phyloP scores from a whole-genome alignment of 2,113 vertebrate species.

The Poicephalus gulielmi region DNA sequence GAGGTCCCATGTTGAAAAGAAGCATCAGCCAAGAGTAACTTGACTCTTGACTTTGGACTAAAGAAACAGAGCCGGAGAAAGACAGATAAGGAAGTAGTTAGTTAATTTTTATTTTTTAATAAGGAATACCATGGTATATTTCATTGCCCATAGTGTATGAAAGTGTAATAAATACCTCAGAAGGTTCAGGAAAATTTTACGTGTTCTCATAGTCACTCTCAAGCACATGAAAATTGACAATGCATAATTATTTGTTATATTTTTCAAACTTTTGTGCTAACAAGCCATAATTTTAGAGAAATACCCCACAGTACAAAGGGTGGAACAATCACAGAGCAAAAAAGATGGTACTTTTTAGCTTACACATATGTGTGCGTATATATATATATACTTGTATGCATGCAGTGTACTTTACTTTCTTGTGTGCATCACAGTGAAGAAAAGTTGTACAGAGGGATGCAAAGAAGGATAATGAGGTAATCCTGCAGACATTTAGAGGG shows the following conservation, averaged over 20 bases:
- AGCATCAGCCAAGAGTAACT: background rate
- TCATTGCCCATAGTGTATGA: background rate
- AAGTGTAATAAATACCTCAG: background rate
- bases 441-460: background rate
- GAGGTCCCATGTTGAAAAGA: slow-evolving; percentile 10
- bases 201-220: background rate
- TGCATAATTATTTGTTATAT: background rate
- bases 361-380: too few relatives aligned
- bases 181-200: background rate
- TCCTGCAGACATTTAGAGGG: background rate
- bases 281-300: background rate
- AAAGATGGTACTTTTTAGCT: background rate
- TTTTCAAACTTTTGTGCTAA: background rate
- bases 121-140: background rate
- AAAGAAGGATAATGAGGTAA: background rate
- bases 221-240: background rate
- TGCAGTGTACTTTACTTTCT: background rate
- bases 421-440: background rate
- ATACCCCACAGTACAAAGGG: background rate
- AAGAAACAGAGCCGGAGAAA: background rate
- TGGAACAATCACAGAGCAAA: background rate
- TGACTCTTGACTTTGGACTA: background rate
- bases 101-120: background rate
- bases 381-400: background rate
- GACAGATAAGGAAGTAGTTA: background rate